Base-by-base conservation (phyloP, 2,888 invertebrate species). In the Leptothorax acervorum region DNA sequence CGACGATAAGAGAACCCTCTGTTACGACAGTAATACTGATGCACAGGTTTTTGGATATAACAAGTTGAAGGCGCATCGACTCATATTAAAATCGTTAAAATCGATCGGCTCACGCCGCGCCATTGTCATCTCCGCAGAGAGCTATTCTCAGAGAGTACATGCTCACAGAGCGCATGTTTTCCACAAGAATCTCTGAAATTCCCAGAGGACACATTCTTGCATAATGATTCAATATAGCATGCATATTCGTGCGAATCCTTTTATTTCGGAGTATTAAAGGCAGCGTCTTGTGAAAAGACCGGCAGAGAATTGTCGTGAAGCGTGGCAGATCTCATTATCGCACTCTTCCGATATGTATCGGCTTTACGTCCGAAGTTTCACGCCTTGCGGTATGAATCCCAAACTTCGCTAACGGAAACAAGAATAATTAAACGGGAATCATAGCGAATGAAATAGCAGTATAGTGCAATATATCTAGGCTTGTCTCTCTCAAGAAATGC, bases 51-150 rank as follows among this genome's bases (percentile, higher is more conserved):
- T 70, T n/a, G 15, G 45, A 65, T 48, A 57, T 60, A 39, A 62
- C 71, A 39, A 81, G 60, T 62, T 57, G 57, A 57, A 48, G 18
- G 68, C 51, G 15, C 57, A 2, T 18, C 42, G 39, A 60, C 18
- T 78, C 39, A 63, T 65, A 83, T 84, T 84, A 84, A 82, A 71
- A 83, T 83, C 57, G 83, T 84, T 84, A 84, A 82, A 84, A 82
- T 84, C 65, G 84, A 82, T 82, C 82, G 60, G 2, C 12, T 42
- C 12, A 23, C 31, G 78, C 31, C 23, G 55, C 28, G n/a, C 31
- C 42, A 18, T 60, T 53, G 42, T 31, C 60, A 23, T 68, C 39
- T 60, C 57, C 82, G 18, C 51, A 18, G 45, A 70, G 60, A 70
- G 31, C 62, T 62, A 42, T 70, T 83, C 42, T 82, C 51, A 79